These are phyloP conservation scores for Drosophila nigrodunni DNA, from an alignment of 1,140 invertebrate species.

Conservation along the genomic window DNA sequence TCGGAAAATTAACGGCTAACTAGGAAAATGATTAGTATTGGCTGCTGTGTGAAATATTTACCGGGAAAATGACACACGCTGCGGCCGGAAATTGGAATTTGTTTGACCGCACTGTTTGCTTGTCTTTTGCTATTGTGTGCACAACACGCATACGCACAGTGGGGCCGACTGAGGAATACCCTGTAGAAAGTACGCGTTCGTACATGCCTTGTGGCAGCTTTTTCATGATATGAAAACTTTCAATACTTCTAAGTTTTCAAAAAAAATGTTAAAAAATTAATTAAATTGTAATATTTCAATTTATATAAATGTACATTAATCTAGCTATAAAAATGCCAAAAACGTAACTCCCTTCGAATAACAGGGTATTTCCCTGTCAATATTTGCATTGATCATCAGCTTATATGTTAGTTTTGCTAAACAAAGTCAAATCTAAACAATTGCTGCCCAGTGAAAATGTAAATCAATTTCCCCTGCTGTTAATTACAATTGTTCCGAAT, in stretches of 20 bases:
- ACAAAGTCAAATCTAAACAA: conserved; percentile 24
- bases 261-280: too few relatives aligned
- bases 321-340: too few relatives aligned
- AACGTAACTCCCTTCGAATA: background rate
- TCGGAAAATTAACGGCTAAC: conserved; percentile 54
- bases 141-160: conserved; percentile 28
- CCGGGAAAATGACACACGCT: conserved; percentile 51
- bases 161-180: conserved; percentile 20
- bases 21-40: conserved; percentile 34
- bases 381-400: too few relatives aligned
- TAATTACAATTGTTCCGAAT: conserved; percentile 27
- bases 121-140: background rate
- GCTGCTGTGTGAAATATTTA: conserved; percentile 57
- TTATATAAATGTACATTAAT: too few relatives aligned
- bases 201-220: too few relatives aligned
- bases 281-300: background rate
- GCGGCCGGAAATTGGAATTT: conserved; percentile 67
- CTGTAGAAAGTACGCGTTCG: background rate
- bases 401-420: conserved; percentile 26
- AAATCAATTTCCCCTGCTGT: conserved; percentile 31
- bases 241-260: too few relatives aligned
- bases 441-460: conserved; percentile 14
- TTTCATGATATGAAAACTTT: too few relatives aligned
- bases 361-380: conserved; percentile 1
- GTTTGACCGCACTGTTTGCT: conserved; percentile 17